Base-by-base conservation (phyloP, 2,888 invertebrate species). In the Junonia oenone region DNA sequence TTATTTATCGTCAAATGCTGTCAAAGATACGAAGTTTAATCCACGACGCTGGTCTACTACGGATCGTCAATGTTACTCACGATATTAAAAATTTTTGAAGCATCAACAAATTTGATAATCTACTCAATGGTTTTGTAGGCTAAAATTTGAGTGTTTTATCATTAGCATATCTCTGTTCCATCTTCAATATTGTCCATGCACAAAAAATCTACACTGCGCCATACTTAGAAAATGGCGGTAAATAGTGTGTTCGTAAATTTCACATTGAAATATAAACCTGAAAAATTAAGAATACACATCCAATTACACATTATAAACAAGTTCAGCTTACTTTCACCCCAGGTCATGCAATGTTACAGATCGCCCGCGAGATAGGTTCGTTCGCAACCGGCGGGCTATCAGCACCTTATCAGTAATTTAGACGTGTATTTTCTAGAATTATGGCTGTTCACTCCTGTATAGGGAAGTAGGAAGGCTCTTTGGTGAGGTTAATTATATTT, bases 381-480 rank as follows among this genome's bases (percentile, higher is more conserved):
- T 56, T 54, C 31, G 54, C 57, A 54, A 53, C 47, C 48, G 48
- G 48, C 40, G 51, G 37, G 14, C 47, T 60, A 60, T 60, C 57
- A 58, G 50, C 37, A 33, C 56, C 45, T 57, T 60, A 63, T 61
- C 64, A 58, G 59, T 65, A 63, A 65, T 63, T 63, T 63, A 65
- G 63, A 62, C 59, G 56, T 64, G 63, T 64, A 58, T 57, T 59
- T 59, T 61, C 40, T 51, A 57, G 50, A 55, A 59, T 48, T 56
- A 55, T 57, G 49, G 53, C 51, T 38, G 50, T 58, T 48, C 51
- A 43, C 49, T 48, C 45, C 55, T 54, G 48, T 56, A 51, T 55
- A 59, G 59, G 61, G 61, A 61, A 58, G 61, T 48, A 54, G 59
- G 56, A 56, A 47, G 55, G 45, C 50, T 51, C 43, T 43, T 43